These are phyloP conservation scores for Pterocles gutturalis DNA, from an alignment of 2,113 vertebrate genomes.

Conservation along the genomic window DNA sequence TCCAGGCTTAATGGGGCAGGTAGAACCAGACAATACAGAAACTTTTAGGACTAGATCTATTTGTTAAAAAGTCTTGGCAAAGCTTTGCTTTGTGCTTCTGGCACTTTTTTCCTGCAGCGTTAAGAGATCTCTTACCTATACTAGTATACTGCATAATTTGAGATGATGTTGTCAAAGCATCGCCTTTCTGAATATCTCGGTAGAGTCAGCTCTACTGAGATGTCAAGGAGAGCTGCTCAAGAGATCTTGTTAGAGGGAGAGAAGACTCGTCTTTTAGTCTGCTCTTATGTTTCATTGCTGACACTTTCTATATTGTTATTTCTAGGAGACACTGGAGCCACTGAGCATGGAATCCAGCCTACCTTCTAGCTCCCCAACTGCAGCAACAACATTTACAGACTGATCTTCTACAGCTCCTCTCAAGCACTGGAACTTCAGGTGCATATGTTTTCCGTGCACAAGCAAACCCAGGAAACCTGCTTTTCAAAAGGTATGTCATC, in stretches of 20 bases:
- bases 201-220: background rate
- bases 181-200: background rate
- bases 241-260: background rate
- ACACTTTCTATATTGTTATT: background rate
- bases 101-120: background rate
- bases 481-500: slow-evolving; percentile 25
- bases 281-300: background rate
- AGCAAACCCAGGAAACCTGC: background rate
- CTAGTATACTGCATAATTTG: background rate
- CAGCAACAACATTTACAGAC: background rate
- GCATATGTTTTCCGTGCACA: background rate
- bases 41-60: background rate
- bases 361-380: background rate
- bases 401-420: background rate
- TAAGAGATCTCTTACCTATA: background rate
- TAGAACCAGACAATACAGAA: background rate
- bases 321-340: slow-evolving; percentile 2
- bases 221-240: background rate
- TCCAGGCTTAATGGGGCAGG: background rate
- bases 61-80: background rate
- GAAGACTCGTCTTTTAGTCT: background rate
- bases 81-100: slow-evolving; percentile 7
- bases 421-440: slow-evolving; percentile 2
- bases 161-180: background rate
- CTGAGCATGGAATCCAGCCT: background rate